Evolutionary conservation across 2,888 invertebrate species (phyloP).

Genomic region (Apamea anceps): DNA sequence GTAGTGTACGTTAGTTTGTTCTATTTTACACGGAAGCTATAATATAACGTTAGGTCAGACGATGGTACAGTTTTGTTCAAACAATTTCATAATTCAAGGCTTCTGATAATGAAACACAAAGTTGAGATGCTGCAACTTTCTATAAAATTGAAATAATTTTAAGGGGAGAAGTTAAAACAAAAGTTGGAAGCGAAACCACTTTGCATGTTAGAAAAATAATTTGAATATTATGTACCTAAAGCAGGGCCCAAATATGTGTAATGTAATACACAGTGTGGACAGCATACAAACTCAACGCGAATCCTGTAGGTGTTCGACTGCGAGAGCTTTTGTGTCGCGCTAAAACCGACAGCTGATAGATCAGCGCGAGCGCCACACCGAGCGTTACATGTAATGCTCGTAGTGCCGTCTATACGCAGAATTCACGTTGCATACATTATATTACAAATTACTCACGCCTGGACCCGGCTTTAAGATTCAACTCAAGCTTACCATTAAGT

Average conservation of each 20-base stretch:
- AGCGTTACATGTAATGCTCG: neutral
- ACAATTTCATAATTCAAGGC: slow-evolving; percentile 46
- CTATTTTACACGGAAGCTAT: slow-evolving; percentile 32
- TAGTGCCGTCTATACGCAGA: neutral
- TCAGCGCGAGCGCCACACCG: neutral
- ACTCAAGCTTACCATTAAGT: slow-evolving; percentile 8
- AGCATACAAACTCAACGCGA: neutral
- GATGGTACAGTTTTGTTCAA: slow-evolving; percentile 31
- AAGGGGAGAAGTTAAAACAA: slow-evolving; percentile 17
- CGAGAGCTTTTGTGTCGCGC: neutral
- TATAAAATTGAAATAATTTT: slow-evolving; percentile 34
- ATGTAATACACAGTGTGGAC: neutral
- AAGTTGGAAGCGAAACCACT: slow-evolving; percentile 25
- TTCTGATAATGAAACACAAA: slow-evolving; percentile 39
- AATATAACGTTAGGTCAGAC: slow-evolving; percentile 45
- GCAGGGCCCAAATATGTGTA: neutral
- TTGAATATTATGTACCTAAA: neutral
- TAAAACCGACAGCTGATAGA: neutral
- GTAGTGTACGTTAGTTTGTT: slow-evolving; percentile 25
- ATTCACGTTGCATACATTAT: neutral
- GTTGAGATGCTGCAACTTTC: slow-evolving; percentile 29
- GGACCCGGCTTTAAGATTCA: neutral
- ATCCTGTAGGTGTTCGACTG: neutral
- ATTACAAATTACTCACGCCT: neutral
- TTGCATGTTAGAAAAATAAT: slow-evolving; percentile 8